Base-by-base conservation (phyloP, 2,888 invertebrate species). In the Tetragonula carbonaria region DNA sequence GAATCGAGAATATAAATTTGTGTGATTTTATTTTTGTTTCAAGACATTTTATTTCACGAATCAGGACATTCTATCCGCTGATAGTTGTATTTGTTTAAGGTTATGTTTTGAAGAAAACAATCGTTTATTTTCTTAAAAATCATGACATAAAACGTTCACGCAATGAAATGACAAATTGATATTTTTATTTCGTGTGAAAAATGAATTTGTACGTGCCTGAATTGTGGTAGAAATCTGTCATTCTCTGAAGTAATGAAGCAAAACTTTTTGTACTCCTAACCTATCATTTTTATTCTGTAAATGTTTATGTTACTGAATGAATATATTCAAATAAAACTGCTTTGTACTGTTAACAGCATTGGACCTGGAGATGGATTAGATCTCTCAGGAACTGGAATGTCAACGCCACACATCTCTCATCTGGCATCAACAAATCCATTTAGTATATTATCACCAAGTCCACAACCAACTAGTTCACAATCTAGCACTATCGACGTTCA, bases 381-480 rank as follows among this genome's bases (percentile, higher is more conserved):
- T 23, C 88, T 83, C 73, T 89, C 91, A n/a, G 91, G 89, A 16
- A 87, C 82, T 79, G 90, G 91, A 86, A 84, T 89, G 67, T 93
- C 93, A 23, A 92, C 92, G 59, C 90, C 91, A 28, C 91, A 91
- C 76, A 86, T 91, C 67, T 88, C 90, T 59, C 91, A 92, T 51
- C 50, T 90, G 77, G 88, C 88, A 51, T 89, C 91, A 13, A 87
- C 87, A 38, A 91, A 92, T 84, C 83, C 89, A 6, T 90, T 92
- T 74, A 90, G 86, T 75, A 87, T 88, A 86, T 89, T 90, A 78
- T 87, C 92, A 65, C 87, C 91, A 53, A 92, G 86, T 80, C 91
- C 92, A 45, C 91, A 91, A 65, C 91, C 92, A 28, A 91, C 92
- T 53, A 92, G 90, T 80, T 91, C 91, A n/a, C 93, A 92, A 74